Conservation (phyloP, 1,140 invertebrate genomes). For the Phenacoccus solenopsis region DNA sequence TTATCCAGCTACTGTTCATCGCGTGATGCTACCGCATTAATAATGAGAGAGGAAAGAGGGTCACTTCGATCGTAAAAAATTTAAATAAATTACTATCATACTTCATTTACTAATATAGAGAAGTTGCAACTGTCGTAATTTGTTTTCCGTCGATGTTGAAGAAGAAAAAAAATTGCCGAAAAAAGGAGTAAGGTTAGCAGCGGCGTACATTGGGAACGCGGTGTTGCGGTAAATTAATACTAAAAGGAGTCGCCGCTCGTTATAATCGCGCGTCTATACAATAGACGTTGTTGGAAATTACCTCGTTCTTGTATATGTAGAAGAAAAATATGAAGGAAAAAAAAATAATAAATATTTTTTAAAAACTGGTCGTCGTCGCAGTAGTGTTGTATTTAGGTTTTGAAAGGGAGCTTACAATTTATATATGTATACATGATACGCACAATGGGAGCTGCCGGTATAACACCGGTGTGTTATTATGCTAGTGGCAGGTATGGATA, state of each 20-base stretch:
- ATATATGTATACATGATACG: conserved; percentile 6
- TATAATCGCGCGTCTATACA: neutral
- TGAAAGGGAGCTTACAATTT: conserved; percentile 10
- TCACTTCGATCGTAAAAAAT: too few species aligned
- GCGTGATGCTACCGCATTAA: too few species aligned
- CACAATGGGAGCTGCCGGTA: conserved; percentile 9
- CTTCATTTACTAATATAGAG: neutral
- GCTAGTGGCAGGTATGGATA: neutral
- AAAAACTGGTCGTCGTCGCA: neutral
- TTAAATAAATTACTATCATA: neutral
- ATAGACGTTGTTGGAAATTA: neutral
- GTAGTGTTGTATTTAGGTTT: conserved; percentile 4
- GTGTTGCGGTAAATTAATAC: neutral
- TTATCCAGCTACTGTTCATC: too few species aligned
- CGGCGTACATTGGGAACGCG: too few species aligned
- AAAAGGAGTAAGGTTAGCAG: neutral
- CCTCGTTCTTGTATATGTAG: neutral
- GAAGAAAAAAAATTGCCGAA: neutral
- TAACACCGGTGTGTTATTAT: conserved; percentile 8
- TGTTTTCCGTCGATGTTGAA: neutral
- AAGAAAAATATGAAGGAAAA: neutral
- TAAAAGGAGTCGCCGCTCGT: too few species aligned
- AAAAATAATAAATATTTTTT: neutral
- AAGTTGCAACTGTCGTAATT: neutral
- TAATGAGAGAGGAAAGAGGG: too few species aligned